Evolutionary conservation across 2,113 vertebrate genomes (phyloP).

Genomic region (Rhinogobius similis): DNA sequence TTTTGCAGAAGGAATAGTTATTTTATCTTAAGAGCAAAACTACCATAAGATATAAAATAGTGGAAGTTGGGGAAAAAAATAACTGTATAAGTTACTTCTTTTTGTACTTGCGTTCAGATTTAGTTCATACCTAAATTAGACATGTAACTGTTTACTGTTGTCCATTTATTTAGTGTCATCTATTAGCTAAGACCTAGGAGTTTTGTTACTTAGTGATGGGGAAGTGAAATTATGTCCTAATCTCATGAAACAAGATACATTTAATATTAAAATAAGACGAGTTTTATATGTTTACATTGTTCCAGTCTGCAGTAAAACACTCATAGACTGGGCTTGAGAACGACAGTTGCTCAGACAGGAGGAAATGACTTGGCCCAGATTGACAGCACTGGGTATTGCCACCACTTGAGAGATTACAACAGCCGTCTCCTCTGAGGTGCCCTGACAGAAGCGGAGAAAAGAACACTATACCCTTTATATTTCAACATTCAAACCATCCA

Average conservation of each 20-base stretch:
- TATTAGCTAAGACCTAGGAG: too few relatives aligned
- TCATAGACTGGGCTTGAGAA: neutral
- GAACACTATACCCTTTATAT: neutral
- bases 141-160: too few relatives aligned
- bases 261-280: neutral
- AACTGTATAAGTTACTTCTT: neutral
- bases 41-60: neutral
- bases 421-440: neutral
- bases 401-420: conserved; percentile 8
- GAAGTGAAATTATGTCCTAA: neutral
- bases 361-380: conserved; percentile 3
- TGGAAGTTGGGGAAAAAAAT: neutral
- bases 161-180: too few relatives aligned
- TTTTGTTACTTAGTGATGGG: neutral
- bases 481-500: neutral
- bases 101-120: too few relatives aligned
- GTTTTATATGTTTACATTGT: neutral
- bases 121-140: too few relatives aligned
- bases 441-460: neutral
- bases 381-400: conserved; percentile 10
- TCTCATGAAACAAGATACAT: too few relatives aligned
- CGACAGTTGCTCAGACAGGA: neutral
- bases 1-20: neutral
- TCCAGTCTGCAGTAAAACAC: neutral
- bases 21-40: neutral